Evolutionary conservation across 2,888 invertebrate genomes (phyloP).

Genomic region (Leptothorax acervorum): DNA sequence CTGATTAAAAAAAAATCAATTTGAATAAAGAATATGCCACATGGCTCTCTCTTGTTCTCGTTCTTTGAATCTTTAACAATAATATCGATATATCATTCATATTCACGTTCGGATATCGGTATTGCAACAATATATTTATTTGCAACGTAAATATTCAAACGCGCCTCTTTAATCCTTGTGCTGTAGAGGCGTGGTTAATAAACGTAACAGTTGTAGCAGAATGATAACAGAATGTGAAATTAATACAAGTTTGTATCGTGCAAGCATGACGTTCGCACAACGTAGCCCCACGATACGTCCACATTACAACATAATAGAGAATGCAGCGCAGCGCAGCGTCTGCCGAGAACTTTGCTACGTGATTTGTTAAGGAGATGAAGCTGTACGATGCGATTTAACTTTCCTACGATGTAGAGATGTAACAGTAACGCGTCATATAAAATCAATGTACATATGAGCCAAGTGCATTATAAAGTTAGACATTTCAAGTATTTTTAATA

Average conservation of each 20-base stretch:
- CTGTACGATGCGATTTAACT: slow-evolving; percentile 50
- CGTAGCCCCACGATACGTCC: slow-evolving; percentile 30
- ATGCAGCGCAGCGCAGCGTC: slow-evolving; percentile 31
- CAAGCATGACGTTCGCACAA: slow-evolving; percentile 9
- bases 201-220: slow-evolving; percentile 4
- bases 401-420: slow-evolving; percentile 36
- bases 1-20: neutral
- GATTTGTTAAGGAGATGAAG: slow-evolving; percentile 67
- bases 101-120: neutral
- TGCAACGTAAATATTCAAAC: neutral
- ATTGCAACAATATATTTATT: slow-evolving; percentile 13
- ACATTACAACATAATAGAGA: slow-evolving; percentile 36
- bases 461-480: neutral
- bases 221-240: slow-evolving; percentile 22
- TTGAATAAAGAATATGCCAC: neutral
- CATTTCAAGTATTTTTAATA: neutral
- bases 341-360: slow-evolving; percentile 65
- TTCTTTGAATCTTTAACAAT: neutral
- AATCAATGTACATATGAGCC: slow-evolving; percentile 56
- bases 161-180: neutral
- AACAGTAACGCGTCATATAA: slow-evolving; percentile 42
- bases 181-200: neutral
- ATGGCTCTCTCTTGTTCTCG: neutral
- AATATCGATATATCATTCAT: neutral
- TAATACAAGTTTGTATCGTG: slow-evolving; percentile 47